Base-by-base conservation (phyloP, 2,888 invertebrate genomes). In the Axea sp. region DNA sequence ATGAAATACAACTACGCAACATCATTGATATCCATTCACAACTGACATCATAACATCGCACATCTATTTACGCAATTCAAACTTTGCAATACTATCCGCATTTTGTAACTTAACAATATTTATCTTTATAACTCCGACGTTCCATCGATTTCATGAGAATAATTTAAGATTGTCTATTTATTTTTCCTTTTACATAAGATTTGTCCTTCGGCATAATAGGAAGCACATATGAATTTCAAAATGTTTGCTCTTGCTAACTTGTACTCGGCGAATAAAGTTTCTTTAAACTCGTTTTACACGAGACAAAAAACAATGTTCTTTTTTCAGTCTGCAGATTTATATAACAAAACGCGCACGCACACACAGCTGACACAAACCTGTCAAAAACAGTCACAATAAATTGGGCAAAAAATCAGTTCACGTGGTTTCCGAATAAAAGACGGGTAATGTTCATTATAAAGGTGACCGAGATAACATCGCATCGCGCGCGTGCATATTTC, bases 171-270 rank as follows among this genome's bases (percentile, higher is more conserved):
- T 22, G 17, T 45, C 12, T 33, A 35, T 35, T 65, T 28, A 55
- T 55, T 55, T 49, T 67, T 47, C 57, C 57, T 67, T 68, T 49
- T 59, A 51, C 59, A 45, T 51, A 41, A 55, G 41, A 28, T 26
- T 5, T 30, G 49, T 68, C 53, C 49, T 68, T 59, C 49, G 19
- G 0, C 8, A 26, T 37, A 68, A 51, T 41, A 59, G 41, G 47
- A 67, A 24, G 11, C 24, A 26, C 53, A 26, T 67, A 67, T 67
- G 51, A 67, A 67, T 67, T 65, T 55, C 64, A 64, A 64, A 51
- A 41, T 45, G 30, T 53, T 53, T 45, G 15, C 24, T 30, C 22
- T 30, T 22, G 19, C 4, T 4, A n/a, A n/a, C n/a, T n/a, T n/a
- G n/a, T n/a, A n/a, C n/a, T n/a, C n/a, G n/a, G n/a, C n/a, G 19